Conservation (phyloP, 2,888 invertebrate genomes). For the Tachina grossa region DNA sequence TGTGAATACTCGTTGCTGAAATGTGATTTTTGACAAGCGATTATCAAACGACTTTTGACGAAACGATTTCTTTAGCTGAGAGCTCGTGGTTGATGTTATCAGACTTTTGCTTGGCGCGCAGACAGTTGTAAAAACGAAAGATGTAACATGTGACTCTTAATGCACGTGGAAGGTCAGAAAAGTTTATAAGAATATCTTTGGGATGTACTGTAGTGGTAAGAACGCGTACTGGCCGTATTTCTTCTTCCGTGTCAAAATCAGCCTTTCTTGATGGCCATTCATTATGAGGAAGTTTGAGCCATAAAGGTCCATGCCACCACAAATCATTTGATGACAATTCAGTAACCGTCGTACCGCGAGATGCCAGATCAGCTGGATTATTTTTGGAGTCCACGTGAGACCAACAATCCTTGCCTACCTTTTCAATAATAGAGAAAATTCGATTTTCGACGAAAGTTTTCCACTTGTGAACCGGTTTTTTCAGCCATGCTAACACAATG, state of each 20-base stretch:
- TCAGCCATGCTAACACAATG: not conserved
- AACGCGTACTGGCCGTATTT: not conserved
- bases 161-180: not conserved
- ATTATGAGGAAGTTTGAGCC: not conserved
- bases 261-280: not conserved
- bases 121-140: not conserved
- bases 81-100: not conserved
- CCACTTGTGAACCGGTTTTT: constrained; percentile 8
- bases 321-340: too few species aligned
- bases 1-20: not conserved
- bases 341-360: too few species aligned
- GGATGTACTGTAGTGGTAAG: not conserved
- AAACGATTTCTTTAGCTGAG: not conserved
- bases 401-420: constrained; percentile 7
- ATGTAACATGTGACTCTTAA: not conserved
- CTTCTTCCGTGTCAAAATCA: not conserved
- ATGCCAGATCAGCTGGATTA: constrained; percentile 3
- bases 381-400: not conserved
- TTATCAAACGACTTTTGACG: not conserved
- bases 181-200: not conserved
- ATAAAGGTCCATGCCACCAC: too few species aligned
- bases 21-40: not conserved
- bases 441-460: constrained; percentile 7
- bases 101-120: not conserved
- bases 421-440: not conserved